Evolutionary conservation across 1,140 invertebrate species (phyloP).

Genomic region (Thaumatotibia leucotreta): DNA sequence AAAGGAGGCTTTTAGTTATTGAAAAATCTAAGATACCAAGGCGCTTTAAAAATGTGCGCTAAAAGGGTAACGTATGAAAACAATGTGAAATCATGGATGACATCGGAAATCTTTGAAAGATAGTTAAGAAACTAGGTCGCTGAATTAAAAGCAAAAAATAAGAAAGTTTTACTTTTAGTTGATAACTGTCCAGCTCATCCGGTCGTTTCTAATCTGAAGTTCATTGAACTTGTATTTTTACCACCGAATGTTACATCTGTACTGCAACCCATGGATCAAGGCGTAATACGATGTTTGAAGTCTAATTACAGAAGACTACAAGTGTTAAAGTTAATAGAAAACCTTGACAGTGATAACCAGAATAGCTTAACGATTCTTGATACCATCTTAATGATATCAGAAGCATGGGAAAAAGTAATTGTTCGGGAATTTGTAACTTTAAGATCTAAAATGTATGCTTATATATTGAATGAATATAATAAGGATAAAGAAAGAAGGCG

Average conservation of each 20-base stretch:
- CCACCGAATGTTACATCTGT: conserved; percentile 21
- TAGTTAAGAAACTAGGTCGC: conserved; percentile 22
- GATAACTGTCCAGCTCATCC: no score
- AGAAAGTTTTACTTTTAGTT: conserved; percentile 27
- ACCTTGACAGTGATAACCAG: conserved; percentile 16
- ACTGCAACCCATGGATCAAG: conserved; percentile 24
- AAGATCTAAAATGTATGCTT: no score
- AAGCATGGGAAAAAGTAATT: conserved; percentile 31
- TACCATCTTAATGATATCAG: conserved; percentile 24
- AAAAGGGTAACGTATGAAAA: conserved; percentile 26
- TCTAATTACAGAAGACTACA: conserved; percentile 21
- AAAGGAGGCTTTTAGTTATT: conserved; percentile 46
- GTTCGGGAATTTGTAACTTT: no score
- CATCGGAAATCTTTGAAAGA: conserved; percentile 27
- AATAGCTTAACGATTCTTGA: conserved; percentile 19
- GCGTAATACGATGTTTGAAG: conserved; percentile 24
- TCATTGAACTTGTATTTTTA: conserved; percentile 25
- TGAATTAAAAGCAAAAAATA: conserved; percentile 19
- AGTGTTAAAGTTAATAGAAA: conserved; percentile 22
- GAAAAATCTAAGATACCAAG: conserved; percentile 28
- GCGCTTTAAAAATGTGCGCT: conserved; percentile 26
- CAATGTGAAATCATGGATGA: conserved; percentile 25
- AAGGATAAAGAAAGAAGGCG: no score
- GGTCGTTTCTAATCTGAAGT: conserved; percentile 17
- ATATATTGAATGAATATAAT: no score